Evolutionary conservation across 2,888 invertebrate species (phyloP).

Genomic region (Sarcophaga carnaria): DNA sequence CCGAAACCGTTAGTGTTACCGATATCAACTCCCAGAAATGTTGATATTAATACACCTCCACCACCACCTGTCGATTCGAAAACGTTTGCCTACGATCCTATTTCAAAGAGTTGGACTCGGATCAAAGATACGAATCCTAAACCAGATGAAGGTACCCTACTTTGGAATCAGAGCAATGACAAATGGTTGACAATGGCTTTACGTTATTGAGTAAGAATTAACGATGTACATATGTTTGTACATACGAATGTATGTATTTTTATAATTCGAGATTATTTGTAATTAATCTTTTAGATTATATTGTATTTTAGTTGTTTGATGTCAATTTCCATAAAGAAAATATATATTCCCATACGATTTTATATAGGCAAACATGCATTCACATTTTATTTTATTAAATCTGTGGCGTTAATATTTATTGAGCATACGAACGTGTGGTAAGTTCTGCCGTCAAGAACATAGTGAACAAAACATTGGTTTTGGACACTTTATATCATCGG

Average conservation of each 20-base stretch:
- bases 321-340: neutral
- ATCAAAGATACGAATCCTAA: conserved; percentile 74
- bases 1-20: conserved; percentile 72
- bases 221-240: neutral
- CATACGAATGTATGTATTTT: neutral
- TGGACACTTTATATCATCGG: too few relatives aligned
- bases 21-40: conserved; percentile 70
- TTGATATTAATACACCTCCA: conserved; percentile 72
- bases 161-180: conserved; percentile 80
- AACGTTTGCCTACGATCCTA: conserved; percentile 76
- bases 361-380: too few relatives aligned
- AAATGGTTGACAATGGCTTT: conserved; percentile 77
- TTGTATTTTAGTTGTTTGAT: neutral
- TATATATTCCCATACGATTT: neutral
- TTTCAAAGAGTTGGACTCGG: conserved; percentile 74
- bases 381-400: too few relatives aligned
- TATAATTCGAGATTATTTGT: too few relatives aligned
- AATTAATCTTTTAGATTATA: too few relatives aligned
- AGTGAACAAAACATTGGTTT: too few relatives aligned
- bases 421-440: too few relatives aligned
- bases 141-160: conserved; percentile 74
- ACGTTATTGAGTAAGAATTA: conserved; percentile 41
- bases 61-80: conserved; percentile 74
- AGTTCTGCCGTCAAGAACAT: too few relatives aligned
- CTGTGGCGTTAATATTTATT: too few relatives aligned